Percentiles rank a stretch among this genome's conserved stretches.
phyloP scores from a whole-genome alignment of 2,113 vertebrate genomes.

The Noctilio leporinus region DNA sequence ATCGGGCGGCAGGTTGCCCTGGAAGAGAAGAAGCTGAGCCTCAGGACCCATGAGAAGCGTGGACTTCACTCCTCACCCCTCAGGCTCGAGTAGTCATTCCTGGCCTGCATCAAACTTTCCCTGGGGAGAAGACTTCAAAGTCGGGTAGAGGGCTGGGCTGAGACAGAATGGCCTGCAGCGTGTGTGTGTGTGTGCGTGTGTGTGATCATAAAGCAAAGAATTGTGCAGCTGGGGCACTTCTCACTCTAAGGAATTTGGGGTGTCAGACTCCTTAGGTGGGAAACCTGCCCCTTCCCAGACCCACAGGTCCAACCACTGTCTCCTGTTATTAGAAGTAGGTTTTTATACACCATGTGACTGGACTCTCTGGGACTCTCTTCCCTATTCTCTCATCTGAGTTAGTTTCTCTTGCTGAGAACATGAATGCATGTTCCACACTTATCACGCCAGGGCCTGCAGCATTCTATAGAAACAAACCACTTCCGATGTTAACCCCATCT shows the following conservation, averaged over 20 bases:
- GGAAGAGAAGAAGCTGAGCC: conserved; percentile 48
- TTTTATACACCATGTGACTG: background rate
- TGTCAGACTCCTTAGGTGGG: too few species aligned
- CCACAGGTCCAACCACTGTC: background rate
- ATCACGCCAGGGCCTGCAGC: background rate
- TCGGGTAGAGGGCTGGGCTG: too few species aligned
- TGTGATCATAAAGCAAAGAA: too few species aligned
- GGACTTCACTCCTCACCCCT: background rate
- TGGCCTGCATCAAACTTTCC: background rate
- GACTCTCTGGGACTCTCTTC: background rate
- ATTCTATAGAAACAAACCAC: background rate
- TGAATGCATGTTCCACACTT: background rate
- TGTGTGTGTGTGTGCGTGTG: rapidly evolving
- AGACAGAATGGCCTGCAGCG: background rate
- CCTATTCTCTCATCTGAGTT: background rate
- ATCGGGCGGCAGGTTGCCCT: conserved; percentile 98
- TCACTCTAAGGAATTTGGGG: too few species aligned
- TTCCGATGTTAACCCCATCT: background rate
- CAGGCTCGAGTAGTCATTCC: rapidly evolving
- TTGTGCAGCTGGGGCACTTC: too few species aligned
- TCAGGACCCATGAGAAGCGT: background rate
- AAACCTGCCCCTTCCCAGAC: too few species aligned
- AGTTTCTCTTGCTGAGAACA: background rate
- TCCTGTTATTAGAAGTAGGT: background rate
- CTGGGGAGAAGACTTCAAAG: background rate